A percentile compares a stretch with the other conserved stretches of the same genome.
Evolutionary conservation across 2,797 vertebrate genomes (phyloP).

Genomic region (Petrocephalus sullivani): DNA sequence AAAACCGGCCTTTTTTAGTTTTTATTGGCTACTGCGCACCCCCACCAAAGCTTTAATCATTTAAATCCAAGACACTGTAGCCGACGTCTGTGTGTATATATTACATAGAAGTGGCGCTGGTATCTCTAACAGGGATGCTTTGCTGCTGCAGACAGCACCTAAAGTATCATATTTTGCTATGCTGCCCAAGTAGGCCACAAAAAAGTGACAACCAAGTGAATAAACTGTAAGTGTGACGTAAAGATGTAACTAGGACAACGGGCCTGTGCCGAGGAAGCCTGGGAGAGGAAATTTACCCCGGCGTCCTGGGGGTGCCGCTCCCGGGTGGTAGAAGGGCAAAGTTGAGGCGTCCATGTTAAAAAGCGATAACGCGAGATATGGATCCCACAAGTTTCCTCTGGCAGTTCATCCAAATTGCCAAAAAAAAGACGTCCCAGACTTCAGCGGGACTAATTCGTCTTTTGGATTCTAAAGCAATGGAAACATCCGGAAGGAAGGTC

Average conservation of each 20-base stretch:
- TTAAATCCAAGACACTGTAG: neutral
- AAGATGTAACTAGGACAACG: neutral
- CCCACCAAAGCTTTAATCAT: neutral
- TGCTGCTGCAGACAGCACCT: neutral
- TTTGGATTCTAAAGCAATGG: neutral
- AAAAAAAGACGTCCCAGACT: neutral
- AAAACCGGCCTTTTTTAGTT: neutral
- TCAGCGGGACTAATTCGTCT: neutral
- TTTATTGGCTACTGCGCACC: neutral
- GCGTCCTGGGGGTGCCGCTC: neutral
- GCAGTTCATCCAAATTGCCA: neutral
- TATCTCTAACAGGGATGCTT: neutral
- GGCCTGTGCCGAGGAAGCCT: neutral
- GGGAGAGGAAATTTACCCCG: neutral
- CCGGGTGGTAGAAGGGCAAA: neutral
- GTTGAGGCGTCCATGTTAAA: neutral
- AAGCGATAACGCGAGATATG: neutral
- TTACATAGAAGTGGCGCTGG: too few relatives aligned
- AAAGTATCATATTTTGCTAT: neutral
- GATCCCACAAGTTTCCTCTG: neutral
- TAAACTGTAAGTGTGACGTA: neutral
- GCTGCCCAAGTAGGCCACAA: neutral
- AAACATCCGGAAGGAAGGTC: neutral
- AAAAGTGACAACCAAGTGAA: neutral
- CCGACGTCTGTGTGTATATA: neutral